Percentiles rank a stretch among this genome's conserved stretches.
Conservation (phyloP, 2,888 invertebrate species). For the Dynastes maya region DNA sequence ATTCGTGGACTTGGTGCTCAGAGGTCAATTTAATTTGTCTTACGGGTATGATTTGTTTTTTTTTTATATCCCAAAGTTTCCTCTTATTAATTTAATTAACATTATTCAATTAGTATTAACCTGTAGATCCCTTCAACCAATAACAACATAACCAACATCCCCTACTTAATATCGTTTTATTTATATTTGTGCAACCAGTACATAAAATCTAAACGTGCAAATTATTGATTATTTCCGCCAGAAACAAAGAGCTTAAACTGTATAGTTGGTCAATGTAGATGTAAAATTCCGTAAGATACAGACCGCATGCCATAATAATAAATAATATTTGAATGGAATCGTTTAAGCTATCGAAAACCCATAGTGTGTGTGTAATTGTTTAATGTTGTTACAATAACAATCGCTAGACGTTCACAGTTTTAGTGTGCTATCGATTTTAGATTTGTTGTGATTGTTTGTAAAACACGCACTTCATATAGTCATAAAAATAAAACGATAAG, state of each 20-base stretch:
- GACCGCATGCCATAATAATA: neutral
- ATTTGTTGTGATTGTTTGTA: slow-evolving; percentile 40
- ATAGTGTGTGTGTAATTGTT: slow-evolving; percentile 14
- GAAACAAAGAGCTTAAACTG: slow-evolving; percentile 29
- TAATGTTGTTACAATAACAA: slow-evolving; percentile 28
- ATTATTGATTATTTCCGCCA: slow-evolving; percentile 46
- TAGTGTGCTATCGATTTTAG: slow-evolving; percentile 37
- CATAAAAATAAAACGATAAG: slow-evolving; percentile 28
- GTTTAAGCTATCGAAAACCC: neutral
- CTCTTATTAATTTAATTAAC: slow-evolving; percentile 1
- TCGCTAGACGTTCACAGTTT: slow-evolving; percentile 10
- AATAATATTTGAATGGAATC: slow-evolving; percentile 7
- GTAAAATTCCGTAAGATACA: slow-evolving; percentile 27
- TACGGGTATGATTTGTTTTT: slow-evolving; percentile 49
- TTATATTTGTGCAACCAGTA: slow-evolving; percentile 21
- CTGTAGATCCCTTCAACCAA: neutral
- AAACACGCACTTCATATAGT: slow-evolving; percentile 16
- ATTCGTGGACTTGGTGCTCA: slow-evolving; percentile 49
- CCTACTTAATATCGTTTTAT: slow-evolving; percentile 6
- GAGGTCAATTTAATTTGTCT: slow-evolving; percentile 49
- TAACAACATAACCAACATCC: neutral
- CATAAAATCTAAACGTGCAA: slow-evolving; percentile 35
- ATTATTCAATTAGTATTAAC: neutral
- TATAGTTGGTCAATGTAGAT: neutral
- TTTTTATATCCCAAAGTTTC: slow-evolving; percentile 16